Conservation (phyloP, 2,888 invertebrate genomes). For the Argynnis bischoffii region DNA sequence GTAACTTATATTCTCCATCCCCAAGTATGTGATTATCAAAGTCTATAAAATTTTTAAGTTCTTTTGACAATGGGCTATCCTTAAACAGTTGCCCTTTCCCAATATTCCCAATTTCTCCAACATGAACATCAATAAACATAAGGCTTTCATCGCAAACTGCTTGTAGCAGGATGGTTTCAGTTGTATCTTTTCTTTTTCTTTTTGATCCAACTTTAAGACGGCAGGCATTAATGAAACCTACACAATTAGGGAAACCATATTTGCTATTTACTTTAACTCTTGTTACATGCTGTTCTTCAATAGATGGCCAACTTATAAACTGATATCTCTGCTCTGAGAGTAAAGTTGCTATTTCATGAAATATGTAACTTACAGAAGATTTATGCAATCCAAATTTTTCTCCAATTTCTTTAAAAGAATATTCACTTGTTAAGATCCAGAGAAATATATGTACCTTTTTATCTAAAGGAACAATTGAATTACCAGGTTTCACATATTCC, state of each 20-base stretch:
- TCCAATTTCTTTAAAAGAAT: slow-evolving; percentile 66
- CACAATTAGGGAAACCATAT: slow-evolving; percentile 73
- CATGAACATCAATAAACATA: slow-evolving; percentile 66
- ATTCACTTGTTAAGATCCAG: slow-evolving; percentile 63
- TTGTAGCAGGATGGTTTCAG: slow-evolving; percentile 65
- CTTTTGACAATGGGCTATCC: slow-evolving; percentile 60
- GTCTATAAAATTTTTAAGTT: slow-evolving; percentile 65
- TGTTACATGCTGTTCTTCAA: slow-evolving; percentile 71
- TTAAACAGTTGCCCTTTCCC: slow-evolving; percentile 66
- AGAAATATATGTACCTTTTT: slow-evolving; percentile 74
- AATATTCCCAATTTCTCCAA: slow-evolving; percentile 63
- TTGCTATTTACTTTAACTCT: slow-evolving; percentile 69
- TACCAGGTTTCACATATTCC: slow-evolving; percentile 51
- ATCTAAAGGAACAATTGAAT: slow-evolving; percentile 57
- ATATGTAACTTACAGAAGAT: slow-evolving; percentile 68
- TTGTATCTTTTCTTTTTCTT: slow-evolving; percentile 53
- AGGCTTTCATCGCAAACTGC: slow-evolving; percentile 74
- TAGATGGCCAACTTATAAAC: slow-evolving; percentile 71
- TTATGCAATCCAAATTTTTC: slow-evolving; percentile 67
- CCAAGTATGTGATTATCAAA: slow-evolving; percentile 75
- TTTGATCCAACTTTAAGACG: slow-evolving; percentile 65
- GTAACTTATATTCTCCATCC: slow-evolving; percentile 66
- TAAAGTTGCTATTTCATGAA: slow-evolving; percentile 63
- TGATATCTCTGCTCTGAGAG: slow-evolving; percentile 60
- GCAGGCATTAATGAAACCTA: slow-evolving; percentile 72